These are phyloP conservation scores for Brachypalpus laphriformis DNA, from an alignment of 2,888 invertebrate genomes.

Conservation along the genomic window DNA sequence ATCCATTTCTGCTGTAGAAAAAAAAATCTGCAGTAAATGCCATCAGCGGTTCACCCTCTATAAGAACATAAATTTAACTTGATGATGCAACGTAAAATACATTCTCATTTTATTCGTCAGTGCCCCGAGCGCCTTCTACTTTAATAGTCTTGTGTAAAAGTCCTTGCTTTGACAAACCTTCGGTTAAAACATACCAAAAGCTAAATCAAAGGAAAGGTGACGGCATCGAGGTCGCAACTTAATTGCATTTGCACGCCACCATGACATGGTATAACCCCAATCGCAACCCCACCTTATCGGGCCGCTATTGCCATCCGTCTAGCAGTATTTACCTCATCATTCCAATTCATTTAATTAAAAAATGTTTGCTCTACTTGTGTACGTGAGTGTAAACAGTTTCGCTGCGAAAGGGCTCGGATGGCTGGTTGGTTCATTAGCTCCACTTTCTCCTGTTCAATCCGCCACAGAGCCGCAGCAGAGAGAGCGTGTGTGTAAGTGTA, in stretches of 20 bases:
- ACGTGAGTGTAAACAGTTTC: constrained; percentile 64
- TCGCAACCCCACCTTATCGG: constrained; percentile 48
- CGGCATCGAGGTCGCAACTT: constrained; percentile 64
- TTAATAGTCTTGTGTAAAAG: constrained; percentile 10
- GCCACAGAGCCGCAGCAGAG: constrained; percentile 5
- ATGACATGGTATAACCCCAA: constrained; percentile 25
- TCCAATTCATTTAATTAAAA: constrained; percentile 73
- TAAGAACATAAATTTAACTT: constrained; percentile 35
- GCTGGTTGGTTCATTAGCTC: constrained; percentile 60
- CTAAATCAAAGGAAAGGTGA: constrained; percentile 64
- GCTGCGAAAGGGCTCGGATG: constrained; percentile 21
- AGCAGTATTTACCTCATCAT: constrained; percentile 68
- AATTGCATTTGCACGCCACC: constrained; percentile 67
- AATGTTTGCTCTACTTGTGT: constrained; percentile 65
- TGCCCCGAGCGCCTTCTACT: constrained; percentile 1
- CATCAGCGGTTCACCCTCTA: constrained; percentile 31
- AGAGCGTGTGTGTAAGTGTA: constrained; percentile 25
- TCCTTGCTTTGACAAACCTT: constrained; percentile 38
- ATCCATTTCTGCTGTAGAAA: neutral
- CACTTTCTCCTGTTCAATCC: neutral
- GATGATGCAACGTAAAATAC: constrained; percentile 54
- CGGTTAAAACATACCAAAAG: constrained; percentile 44
- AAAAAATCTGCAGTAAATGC: neutral
- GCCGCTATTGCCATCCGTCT: constrained; percentile 54
- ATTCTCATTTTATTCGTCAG: constrained; percentile 26